Evolutionary conservation across 1,140 invertebrate genomes (phyloP), one percentile per base, ranked within the genome.

Genomic region (Batillaria attramentaria): DNA sequence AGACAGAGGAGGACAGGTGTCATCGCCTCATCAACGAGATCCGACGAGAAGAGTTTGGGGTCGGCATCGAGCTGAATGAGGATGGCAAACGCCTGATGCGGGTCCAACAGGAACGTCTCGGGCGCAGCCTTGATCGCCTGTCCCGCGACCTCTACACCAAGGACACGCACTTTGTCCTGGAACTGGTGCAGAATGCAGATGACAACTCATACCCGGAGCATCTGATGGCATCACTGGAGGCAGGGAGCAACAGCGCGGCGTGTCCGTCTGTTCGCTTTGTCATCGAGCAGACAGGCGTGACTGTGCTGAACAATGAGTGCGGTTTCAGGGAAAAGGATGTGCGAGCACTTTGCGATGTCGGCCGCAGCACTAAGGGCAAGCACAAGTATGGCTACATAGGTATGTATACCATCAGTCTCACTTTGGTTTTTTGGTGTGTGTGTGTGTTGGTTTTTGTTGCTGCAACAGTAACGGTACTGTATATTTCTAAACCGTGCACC

Each of bases 91-190:
- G 85, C 31, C 82, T 90, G 60, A 88, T 88, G 85, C 77, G 72
- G 66, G 84, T 86, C 28, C 87, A 88, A 62, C 85, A 89, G 66
- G 89, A 89, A 74, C 81, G 88, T 50, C 81, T 88, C 2, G 89
- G 89, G 0, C 84, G 89, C 54, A 90, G 89, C 80, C 79, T 90
- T 35, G 87, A 90, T 79, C 82, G 89, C n/a, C 78, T 91, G 33
- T 91, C 90, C 5, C 87, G 86, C 60, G 91, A 92, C 72, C 81
- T 92, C 31, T 92, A 92, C 83, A 90, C 86, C 80, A 91, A 89
- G 75, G 90, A 91, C 60, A 90, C 90, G 4, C 91, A 92, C 80
- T 92, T 92, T 86, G 89, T 92, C 1, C 77, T 92, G 37, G 90
- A 89, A 79, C 74, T 89, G 1, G 79, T 84, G 6, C 81, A 84